Percentiles rank a stretch among this genome's conserved stretches.
Evolutionary conservation across 2,113 vertebrate genomes (phyloP).

Genomic region (Haemorhous mexicanus): DNA sequence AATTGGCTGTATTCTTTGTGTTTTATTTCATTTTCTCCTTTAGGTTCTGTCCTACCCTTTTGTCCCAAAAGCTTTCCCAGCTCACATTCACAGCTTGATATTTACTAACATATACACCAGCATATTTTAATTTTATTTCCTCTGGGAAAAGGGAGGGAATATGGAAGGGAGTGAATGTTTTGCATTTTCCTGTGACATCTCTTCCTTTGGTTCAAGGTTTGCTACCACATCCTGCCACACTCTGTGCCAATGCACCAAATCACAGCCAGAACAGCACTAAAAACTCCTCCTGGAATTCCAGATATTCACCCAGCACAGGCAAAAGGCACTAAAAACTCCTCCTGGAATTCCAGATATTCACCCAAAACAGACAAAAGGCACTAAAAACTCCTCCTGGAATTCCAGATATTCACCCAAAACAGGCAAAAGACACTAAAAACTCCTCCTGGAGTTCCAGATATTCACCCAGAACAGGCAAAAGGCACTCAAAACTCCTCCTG

Average conservation of each 20-base stretch:
- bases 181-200: not conserved
- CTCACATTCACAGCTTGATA: not conserved
- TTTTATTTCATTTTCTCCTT: not conserved
- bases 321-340: too few species aligned
- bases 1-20: not conserved
- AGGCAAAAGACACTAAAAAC: not conserved
- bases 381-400: not conserved
- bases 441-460: not conserved
- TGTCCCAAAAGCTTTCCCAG: not conserved
- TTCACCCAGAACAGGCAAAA: not conserved
- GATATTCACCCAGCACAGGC: too few species aligned
- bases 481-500: too few species aligned
- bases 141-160: not conserved
- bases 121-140: not conserved
- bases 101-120: not conserved
- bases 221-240: rapidly evolving
- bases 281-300: too few species aligned
- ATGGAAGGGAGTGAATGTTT: not conserved
- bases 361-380: not conserved
- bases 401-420: not conserved
- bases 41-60: not conserved
- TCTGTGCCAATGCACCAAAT: not conserved
- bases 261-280: not conserved
- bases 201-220: not conserved
- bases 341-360: not conserved